These are phyloP conservation scores for Cyanocitta stelleri DNA, from an alignment of 2,113 vertebrate genomes.

Conservation along the genomic window DNA sequence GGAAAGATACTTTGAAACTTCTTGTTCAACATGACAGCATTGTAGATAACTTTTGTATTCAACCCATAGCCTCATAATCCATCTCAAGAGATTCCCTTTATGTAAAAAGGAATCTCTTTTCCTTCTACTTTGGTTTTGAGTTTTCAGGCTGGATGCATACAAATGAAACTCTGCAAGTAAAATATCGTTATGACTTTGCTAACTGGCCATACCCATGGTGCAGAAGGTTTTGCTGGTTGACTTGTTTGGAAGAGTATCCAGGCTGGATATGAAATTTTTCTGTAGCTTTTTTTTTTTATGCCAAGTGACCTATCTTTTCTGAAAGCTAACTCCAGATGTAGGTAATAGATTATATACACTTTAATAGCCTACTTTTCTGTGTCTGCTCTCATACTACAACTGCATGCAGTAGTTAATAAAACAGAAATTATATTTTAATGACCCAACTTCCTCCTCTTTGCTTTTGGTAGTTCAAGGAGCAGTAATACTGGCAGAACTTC, in stretches of 20 bases:
- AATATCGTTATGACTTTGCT: background rate
- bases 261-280: background rate
- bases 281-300: background rate
- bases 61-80: background rate
- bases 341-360: background rate
- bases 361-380: background rate
- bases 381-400: background rate
- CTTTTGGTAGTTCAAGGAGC: constrained; percentile 81
- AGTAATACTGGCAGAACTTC: constrained; percentile 89
- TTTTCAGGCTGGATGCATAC: background rate
- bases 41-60: background rate
- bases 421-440: background rate
- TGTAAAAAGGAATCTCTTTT: background rate
- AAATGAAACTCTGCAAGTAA: background rate
- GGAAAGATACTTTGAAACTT: background rate
- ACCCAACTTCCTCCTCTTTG: background rate
- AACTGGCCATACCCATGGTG: background rate
- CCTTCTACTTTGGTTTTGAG: background rate
- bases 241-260: background rate
- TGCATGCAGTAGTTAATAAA: background rate
- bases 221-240: background rate
- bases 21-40: background rate
- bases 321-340: background rate
- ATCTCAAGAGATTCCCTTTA: background rate
- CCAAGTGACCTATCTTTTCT: background rate